phyloP scores from a whole-genome alignment of 2,113 vertebrate genomes.

The Nannobrachium achirus region DNA sequence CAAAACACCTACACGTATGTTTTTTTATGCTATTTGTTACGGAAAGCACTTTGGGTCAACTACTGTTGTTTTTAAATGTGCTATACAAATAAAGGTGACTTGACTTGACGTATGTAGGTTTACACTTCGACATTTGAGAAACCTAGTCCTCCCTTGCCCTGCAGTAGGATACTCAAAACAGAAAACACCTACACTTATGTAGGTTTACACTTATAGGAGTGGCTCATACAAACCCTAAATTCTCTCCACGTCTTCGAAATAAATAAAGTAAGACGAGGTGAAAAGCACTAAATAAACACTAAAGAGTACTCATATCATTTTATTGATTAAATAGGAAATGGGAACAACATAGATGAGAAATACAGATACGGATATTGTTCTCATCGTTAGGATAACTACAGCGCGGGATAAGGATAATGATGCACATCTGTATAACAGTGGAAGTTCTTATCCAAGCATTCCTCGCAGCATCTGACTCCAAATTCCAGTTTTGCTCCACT shows the following conservation, averaged over 20 bases:
- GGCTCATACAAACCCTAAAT: neutral
- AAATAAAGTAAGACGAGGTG: neutral
- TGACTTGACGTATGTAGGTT: too few species aligned
- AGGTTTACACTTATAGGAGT: too few species aligned
- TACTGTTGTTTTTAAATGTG: too few species aligned
- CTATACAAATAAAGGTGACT: too few species aligned
- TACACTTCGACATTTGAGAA: too few species aligned
- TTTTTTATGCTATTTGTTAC: too few species aligned
- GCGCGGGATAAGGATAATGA: slow-evolving; percentile 53
- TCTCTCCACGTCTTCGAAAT: neutral
- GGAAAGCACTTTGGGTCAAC: too few species aligned
- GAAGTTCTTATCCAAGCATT: slow-evolving; percentile 57
- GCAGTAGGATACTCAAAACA: too few species aligned
- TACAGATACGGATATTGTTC: slow-evolving; percentile 71
- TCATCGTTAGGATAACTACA: slow-evolving; percentile 59
- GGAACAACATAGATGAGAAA: slow-evolving; percentile 72
- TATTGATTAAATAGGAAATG: slow-evolving; percentile 85
- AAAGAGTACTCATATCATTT: slow-evolving; percentile 68
- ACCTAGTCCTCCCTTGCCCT: too few species aligned
- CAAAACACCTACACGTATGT: too few species aligned
- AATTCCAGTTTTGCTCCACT: slow-evolving; percentile 23
- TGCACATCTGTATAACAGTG: slow-evolving; percentile 45
- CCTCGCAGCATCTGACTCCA: slow-evolving; percentile 19
- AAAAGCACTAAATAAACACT: slow-evolving; percentile 32
- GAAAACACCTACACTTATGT: too few species aligned